Base-by-base conservation (phyloP, 1,140 invertebrate species). In the Aphaenogaster rudis region DNA sequence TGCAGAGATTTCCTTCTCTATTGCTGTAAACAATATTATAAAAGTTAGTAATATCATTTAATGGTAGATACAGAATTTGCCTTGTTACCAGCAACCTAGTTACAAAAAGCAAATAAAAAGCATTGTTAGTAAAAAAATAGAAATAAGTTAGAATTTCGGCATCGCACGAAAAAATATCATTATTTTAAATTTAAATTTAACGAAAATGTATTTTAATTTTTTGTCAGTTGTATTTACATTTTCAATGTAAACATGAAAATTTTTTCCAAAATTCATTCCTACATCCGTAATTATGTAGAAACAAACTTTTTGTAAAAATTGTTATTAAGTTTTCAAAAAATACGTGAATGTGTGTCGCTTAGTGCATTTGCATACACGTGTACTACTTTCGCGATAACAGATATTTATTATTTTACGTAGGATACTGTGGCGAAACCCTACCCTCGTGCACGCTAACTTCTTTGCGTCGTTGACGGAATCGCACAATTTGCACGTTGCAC, bases 291-390 rank as follows among this genome's bases (percentile, higher is more conserved):
- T 78, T 15, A 9, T 15, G 13, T 48, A 33, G 21, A 69, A 69
- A 69, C 21, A 28, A 28, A 15, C 45, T 45, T 15, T 69, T 48
- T 7, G 15, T 69, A 8, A 69, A 69, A 50, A 69, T 11, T 69
- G 15, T 48, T 48, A 21, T 48, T 48, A 21, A 59, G 13, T 74
- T 82, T 61, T 61, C 13, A n/a, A 7, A 61, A 63, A 48, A 50
- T 21, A 59, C 17, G 42, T 61, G 50, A 84, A 84, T 50, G 17
- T 64, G 33, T 45, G 39, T 57, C 33, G 54, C 28, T 39, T 61
- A 82, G 33, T 50, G 17, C 52, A 72, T 74, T 84, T 74, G 52
- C 80, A 74, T 82, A 48, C 28, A 15, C 61, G 5, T 69, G 36
- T 17, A 33, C 15, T 21, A 36, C 28, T 72, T 74, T 48, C 64